Base-by-base conservation (phyloP, 2,797 vertebrate species). In the Graptemys geographica region DNA sequence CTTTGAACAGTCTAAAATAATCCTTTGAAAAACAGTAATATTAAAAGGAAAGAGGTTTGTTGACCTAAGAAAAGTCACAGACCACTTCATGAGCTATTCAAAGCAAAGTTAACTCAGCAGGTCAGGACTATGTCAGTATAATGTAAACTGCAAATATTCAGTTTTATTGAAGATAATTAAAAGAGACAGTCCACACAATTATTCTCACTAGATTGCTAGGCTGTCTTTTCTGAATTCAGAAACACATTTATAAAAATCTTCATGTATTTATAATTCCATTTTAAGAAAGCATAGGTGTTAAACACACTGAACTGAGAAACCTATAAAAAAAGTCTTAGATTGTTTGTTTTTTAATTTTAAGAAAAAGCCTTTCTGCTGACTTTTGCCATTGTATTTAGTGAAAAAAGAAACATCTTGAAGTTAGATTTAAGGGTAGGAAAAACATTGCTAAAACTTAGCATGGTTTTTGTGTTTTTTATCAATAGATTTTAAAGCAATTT, bases 81-180 rank as follows among this genome's bases (percentile, higher is more conserved):
- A 92, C 52, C 56, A 80, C 92, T 97, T 97, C 92, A 94, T 11
- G 0, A 93, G 81, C 80, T 91, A 88, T 49, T 91, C 80, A 83
- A 94, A 94, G 86, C 74, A 94, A 96, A 92, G 69, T 90, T 95
- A 88, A 96, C 81, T 31, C 8, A 96, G 79, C 47, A 94, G 78
- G 15, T 91, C 95, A 51, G n/a, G 81, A 92, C 28, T n/a, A 41
- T 90, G 90, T 84, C 93, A 86, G 83, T 94, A 94, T 84, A 94
- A 97, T 59, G 80, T 19, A 83, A 95, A 93, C 97, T 98, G 97
- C 97, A 97, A 96, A 96, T 96, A 96, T 97, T 98, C 97, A 97
- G 81, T 96, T 98, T 98, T 98, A 98, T 96, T 96, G 96, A 96
- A 97, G 92, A 86, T 97, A 98, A 98, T 98, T 96, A 92, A 96